Conservation (phyloP, 1,140 invertebrate species). For the Drosophila teissieri region DNA sequence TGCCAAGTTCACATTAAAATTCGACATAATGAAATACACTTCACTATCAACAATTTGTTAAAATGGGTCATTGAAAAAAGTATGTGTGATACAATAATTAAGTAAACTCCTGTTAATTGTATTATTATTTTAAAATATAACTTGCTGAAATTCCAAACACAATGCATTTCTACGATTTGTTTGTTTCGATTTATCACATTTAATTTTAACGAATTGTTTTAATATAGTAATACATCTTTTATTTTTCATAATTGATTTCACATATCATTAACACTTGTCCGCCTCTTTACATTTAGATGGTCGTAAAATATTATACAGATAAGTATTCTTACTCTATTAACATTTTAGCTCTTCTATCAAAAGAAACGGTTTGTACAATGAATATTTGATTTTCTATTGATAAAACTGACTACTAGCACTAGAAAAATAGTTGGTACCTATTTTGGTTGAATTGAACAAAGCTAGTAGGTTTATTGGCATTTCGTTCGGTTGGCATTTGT, state of each 20-base stretch:
- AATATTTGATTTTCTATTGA: constrained; percentile 39
- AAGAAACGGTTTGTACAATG: constrained; percentile 64
- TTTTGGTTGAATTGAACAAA: constrained; percentile 35
- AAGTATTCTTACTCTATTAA: constrained; percentile 48
- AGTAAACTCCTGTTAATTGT: too few species aligned
- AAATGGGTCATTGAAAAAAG: too few species aligned
- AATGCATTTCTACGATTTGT: constrained; percentile 6
- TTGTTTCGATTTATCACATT: constrained; percentile 68
- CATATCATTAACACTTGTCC: constrained; percentile 41
- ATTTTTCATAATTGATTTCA: constrained; percentile 12
- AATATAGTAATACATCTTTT: constrained; percentile 26
- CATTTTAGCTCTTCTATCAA: constrained; percentile 8
- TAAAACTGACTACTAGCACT: constrained; percentile 45
- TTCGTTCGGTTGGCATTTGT: constrained; percentile 21
- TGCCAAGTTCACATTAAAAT: too few species aligned
- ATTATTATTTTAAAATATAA: too few species aligned
- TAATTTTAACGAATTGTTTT: constrained; percentile 64
- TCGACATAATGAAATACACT: too few species aligned
- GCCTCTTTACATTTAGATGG: constrained; percentile 42
- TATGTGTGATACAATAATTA: too few species aligned
- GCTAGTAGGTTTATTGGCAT: constrained; percentile 48
- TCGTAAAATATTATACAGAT: constrained; percentile 46
- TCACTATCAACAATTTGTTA: too few species aligned
- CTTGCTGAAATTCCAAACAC: neutral
- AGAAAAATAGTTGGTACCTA: constrained; percentile 31